Conservation (phyloP, 2,113 vertebrate genomes). For the Malurus elegans region DNA sequence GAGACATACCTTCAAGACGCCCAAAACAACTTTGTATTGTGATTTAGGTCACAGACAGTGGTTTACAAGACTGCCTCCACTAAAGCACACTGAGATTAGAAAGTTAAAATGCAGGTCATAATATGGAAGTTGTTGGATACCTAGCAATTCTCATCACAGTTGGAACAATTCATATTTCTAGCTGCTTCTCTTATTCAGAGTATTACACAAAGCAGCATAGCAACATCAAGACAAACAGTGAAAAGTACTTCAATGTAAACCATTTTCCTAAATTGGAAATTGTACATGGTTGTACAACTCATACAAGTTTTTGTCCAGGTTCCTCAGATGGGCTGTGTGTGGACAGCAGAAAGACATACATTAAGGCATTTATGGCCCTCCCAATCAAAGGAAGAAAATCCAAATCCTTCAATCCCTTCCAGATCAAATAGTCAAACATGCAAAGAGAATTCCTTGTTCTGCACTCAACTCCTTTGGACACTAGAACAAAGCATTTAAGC, state of each 20-base stretch:
- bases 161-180: background rate
- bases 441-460: background rate
- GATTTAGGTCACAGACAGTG: background rate
- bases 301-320: background rate
- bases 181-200: background rate
- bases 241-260: background rate
- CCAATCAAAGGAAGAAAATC: background rate
- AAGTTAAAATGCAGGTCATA: background rate
- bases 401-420: background rate
- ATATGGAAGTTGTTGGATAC: background rate
- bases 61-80: background rate
- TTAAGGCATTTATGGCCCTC: background rate
- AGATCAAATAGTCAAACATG: background rate
- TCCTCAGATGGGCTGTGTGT: background rate
- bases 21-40: background rate
- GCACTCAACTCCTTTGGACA: background rate
- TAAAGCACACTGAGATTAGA: background rate
- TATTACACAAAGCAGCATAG: background rate
- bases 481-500: background rate
- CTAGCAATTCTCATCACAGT: background rate
- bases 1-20: background rate
- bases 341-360: background rate
- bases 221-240: background rate
- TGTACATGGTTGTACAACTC: background rate
- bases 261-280: background rate